Base-by-base conservation (phyloP, 2,797 vertebrate species). In the Mionectes olivaceus region DNA sequence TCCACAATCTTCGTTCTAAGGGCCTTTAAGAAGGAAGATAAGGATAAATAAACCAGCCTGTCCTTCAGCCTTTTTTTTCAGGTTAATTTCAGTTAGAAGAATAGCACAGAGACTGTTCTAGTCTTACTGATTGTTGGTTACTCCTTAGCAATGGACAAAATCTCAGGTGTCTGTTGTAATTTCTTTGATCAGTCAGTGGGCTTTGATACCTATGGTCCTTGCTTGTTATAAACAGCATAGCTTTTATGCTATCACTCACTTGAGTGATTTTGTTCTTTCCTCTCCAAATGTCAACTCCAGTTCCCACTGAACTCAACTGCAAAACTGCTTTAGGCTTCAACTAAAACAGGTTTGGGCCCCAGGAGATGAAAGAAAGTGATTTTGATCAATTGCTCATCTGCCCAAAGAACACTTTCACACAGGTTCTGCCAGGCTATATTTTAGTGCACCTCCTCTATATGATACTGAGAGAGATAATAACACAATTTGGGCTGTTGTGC, bases 341-440 rank as follows among this genome's bases (percentile, higher is more conserved):
- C 75, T 88, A n/a, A 74, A 94, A 92, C 95, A 96, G 89, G 64
- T 89, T 95, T 95, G 55, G 68, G 60, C 81, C 95, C 96, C 91
- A 87, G 89, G 87, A 96, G 92, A 95, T 94, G 89, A 94, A 93
- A 96, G 87, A 76, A 95, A 90, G 77, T 93, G 84, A 93, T 95
- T 96, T 95, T 96, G 91, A 97, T 95, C 93, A 93, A 95, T 96
- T 95, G 89, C 81, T 96, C 83, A 64, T 87, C 81, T 92, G 67
- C 81, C 91, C 87, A 64, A 78, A 93, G 71, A 94, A 70, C 87
- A 89, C 49, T 92, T 83, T 87, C 77, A 91, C 91, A 88, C 83
- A 96, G 89, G 85, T 92, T 94, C 87, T 94, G 89, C 90, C 87
- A 92, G 90, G 83, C 88, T 87, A 30, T 91, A 80, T 94, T 96